Evolutionary conservation across 2,113 vertebrate species (phyloP).

Genomic region (Odontesthes bonariensis): DNA sequence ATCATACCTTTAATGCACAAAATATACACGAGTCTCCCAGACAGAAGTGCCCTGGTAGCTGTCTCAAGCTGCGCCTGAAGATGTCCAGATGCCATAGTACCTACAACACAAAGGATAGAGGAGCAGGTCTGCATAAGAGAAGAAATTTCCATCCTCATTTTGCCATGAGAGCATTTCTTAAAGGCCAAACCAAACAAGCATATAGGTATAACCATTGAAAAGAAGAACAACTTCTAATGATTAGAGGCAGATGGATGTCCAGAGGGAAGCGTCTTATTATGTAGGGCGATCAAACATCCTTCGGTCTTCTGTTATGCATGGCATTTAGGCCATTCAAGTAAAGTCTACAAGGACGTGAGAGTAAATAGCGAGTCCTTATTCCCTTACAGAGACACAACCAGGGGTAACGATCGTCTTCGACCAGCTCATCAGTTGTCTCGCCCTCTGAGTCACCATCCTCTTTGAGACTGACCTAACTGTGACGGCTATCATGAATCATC

Average conservation of each 20-base stretch:
- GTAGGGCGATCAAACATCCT: background rate
- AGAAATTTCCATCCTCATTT: background rate
- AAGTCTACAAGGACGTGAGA: conserved; percentile 38
- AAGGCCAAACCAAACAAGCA: background rate
- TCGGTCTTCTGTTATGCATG: background rate
- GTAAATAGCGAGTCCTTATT: conserved; percentile 17
- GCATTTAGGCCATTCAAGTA: conserved; percentile 5
- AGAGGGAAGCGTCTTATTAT: background rate
- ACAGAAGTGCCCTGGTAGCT: conserved; percentile 93
- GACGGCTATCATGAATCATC: conserved; percentile 23
- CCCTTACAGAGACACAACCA: conserved; percentile 43
- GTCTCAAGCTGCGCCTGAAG: conserved; percentile 94
- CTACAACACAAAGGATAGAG: conserved; percentile 70
- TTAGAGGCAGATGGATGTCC: background rate
- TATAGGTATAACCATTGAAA: background rate
- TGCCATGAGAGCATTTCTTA: background rate
- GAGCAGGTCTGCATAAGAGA: background rate
- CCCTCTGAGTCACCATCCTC: conserved; percentile 64
- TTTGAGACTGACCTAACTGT: conserved; percentile 47
- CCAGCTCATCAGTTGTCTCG: conserved; percentile 51
- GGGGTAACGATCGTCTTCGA: conserved; percentile 45
- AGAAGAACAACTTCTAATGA: background rate
- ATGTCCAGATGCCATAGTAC: conserved; percentile 98
- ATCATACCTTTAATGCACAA: conserved; percentile 94
- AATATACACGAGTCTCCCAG: conserved; percentile 97